These are phyloP conservation scores for Spodoptera litura DNA, from an alignment of 1,140 invertebrate species.

Conservation along the genomic window DNA sequence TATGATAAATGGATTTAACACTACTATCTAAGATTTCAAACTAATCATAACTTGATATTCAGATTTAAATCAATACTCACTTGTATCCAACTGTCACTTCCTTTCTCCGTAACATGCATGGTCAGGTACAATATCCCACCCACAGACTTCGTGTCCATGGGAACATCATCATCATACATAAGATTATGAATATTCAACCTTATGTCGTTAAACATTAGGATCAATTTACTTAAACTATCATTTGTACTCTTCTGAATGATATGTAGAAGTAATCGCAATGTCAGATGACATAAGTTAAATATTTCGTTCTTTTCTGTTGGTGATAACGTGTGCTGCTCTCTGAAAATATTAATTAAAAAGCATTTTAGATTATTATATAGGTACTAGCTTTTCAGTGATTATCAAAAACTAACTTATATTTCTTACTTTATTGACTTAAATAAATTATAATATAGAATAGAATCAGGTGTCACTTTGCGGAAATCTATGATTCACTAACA, in stretches of 20 bases:
- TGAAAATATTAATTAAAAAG: conserved; percentile 56
- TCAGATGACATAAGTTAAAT: conserved; percentile 65
- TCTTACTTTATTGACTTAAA: too few relatives aligned
- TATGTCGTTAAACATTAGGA: conserved; percentile 53
- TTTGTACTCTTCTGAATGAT: conserved; percentile 67
- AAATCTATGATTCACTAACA: too few relatives aligned
- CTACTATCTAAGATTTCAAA: too few relatives aligned
- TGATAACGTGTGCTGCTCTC: conserved; percentile 58
- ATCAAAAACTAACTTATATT: too few relatives aligned
- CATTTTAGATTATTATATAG: too few relatives aligned
- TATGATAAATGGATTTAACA: too few relatives aligned
- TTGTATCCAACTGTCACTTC: conserved; percentile 65
- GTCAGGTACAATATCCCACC: conserved; percentile 70
- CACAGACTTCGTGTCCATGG: conserved; percentile 80
- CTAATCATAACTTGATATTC: background rate
- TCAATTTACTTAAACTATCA: conserved; percentile 48
- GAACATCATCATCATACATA: conserved; percentile 68
- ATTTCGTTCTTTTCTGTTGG: conserved; percentile 77
- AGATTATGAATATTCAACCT: conserved; percentile 61
- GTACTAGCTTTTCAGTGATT: too few relatives aligned
- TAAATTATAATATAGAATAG: too few relatives aligned
- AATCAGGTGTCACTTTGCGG: too few relatives aligned
- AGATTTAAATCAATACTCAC: conserved; percentile 59
- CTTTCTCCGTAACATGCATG: conserved; percentile 63
- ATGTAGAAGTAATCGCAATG: conserved; percentile 64